Evolutionary conservation across 2,888 invertebrate species (phyloP).

Genomic region (Hermaeophaga mercurialis): DNA sequence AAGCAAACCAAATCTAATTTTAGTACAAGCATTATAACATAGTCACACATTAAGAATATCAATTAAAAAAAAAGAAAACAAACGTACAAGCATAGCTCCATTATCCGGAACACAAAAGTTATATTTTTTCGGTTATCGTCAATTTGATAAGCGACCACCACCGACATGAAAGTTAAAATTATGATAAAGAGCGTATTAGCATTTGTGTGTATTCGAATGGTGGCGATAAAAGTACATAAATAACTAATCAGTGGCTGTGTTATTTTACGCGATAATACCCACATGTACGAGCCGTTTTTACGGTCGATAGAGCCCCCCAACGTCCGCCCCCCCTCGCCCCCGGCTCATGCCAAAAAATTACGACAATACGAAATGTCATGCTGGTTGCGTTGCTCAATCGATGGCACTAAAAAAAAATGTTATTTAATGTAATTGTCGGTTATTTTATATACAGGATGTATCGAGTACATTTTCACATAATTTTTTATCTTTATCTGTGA

Average conservation of each 20-base stretch:
- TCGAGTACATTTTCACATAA: no score
- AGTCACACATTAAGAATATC: no score
- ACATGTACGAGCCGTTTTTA: conserved; percentile 40
- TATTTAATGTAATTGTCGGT: no score
- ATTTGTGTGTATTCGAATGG: conserved; percentile 50
- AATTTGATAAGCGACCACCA: conserved; percentile 40
- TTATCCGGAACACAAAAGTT: conserved; percentile 35
- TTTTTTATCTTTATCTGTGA: no score
- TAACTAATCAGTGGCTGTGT: conserved; percentile 49
- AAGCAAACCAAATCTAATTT: no score
- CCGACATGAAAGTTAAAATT: conserved; percentile 49
- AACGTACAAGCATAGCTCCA: neutral
- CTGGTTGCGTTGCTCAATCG: conserved; percentile 9
- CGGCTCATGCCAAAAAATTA: conserved; percentile 17
- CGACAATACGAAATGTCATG: conserved; percentile 3
- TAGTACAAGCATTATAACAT: no score
- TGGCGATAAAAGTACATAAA: conserved; percentile 51
- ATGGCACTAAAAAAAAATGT: no score
- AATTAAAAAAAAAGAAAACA: no score
- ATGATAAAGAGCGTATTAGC: conserved; percentile 50
- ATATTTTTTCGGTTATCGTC: conserved; percentile 33
- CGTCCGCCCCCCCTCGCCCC: no score
- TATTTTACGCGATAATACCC: conserved; percentile 51
- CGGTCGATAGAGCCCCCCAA: conserved; percentile 25
- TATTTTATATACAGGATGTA: no score